phyloP scores from a whole-genome alignment of 2,797 vertebrate genomes.

The Cossypha caffra region DNA sequence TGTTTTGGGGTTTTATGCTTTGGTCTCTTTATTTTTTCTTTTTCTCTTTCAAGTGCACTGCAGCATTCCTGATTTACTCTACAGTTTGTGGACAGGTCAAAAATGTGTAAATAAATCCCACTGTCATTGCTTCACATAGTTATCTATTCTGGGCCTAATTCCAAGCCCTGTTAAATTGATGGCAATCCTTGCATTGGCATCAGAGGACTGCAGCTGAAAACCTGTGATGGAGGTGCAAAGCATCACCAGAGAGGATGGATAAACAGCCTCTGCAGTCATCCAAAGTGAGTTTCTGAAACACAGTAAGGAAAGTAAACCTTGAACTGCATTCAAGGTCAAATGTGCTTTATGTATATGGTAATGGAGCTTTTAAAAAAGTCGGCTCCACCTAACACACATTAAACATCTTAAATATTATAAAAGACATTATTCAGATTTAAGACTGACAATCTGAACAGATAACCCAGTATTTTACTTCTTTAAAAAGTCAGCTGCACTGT shows the following conservation, averaged over 20 bases:
- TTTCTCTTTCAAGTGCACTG: neutral
- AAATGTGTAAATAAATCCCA: slow-evolving; percentile 13
- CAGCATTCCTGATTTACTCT: neutral
- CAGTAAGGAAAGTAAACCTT: neutral
- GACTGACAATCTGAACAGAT: neutral
- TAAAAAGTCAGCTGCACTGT: neutral
- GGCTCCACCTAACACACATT: neutral
- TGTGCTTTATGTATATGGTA: neutral
- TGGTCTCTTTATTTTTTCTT: neutral
- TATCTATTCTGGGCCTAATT: slow-evolving; percentile 15
- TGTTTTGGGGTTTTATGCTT: neutral
- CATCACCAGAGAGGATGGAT: neutral
- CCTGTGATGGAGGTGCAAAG: neutral
- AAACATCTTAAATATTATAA: neutral
- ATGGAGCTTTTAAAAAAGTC: neutral
- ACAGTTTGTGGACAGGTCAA: neutral
- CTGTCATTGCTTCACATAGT: neutral
- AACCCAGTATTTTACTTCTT: neutral
- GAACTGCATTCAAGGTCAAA: neutral
- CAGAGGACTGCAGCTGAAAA: neutral
- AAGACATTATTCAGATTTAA: neutral
- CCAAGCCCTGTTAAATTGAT: slow-evolving; percentile 10
- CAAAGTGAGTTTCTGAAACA: neutral
- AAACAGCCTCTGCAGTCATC: neutral
- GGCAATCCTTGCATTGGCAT: neutral